phyloP scores from a whole-genome alignment of 2,888 invertebrate species.

The Drosophila heteroneura region DNA sequence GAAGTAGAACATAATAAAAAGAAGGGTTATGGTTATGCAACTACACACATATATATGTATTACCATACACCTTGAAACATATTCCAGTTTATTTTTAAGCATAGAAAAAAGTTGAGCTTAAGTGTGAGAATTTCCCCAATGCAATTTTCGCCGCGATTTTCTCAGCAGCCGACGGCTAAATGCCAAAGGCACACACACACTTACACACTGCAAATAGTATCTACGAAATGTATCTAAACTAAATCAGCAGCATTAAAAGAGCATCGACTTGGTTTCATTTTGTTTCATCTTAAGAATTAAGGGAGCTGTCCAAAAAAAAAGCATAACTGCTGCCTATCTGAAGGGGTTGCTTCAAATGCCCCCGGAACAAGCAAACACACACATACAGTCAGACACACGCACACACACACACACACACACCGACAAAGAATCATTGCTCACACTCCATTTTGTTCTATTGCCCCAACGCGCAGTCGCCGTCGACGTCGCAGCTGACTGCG shows the following conservation, averaged over 20 bases:
- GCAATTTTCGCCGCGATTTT: slow-evolving; percentile 42
- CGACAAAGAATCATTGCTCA: slow-evolving; percentile 30
- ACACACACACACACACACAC: slow-evolving; percentile 16
- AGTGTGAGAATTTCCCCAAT: slow-evolving; percentile 44
- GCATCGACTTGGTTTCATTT: slow-evolving; percentile 1
- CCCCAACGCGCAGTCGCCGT: slow-evolving; percentile 63
- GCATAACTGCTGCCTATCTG: slow-evolving; percentile 8
- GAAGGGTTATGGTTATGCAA: slow-evolving; percentile 5
- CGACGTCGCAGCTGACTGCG: slow-evolving; percentile 41
- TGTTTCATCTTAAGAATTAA: slow-evolving; percentile 29
- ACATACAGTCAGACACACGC: slow-evolving; percentile 13
- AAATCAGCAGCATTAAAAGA: slow-evolving; percentile 14
- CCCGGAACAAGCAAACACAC: slow-evolving; percentile 18
- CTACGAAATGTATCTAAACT: slow-evolving; percentile 44
- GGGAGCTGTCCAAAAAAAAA: slow-evolving; percentile 8
- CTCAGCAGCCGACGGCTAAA: slow-evolving; percentile 49
- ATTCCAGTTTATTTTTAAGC: background rate
- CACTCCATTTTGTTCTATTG: slow-evolving; percentile 67
- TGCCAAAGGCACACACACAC: slow-evolving; percentile 8
- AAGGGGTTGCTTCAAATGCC: slow-evolving; percentile 37
- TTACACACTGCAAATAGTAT: slow-evolving; percentile 17
- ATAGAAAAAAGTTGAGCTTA: background rate
- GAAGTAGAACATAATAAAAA: slow-evolving; percentile 14
- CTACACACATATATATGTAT: background rate
- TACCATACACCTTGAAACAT: background rate